Evolutionary conservation across 2,888 invertebrate species (phyloP), one percentile per base, ranked within the genome.

Genomic region (Priapulus caudatus): DNA sequence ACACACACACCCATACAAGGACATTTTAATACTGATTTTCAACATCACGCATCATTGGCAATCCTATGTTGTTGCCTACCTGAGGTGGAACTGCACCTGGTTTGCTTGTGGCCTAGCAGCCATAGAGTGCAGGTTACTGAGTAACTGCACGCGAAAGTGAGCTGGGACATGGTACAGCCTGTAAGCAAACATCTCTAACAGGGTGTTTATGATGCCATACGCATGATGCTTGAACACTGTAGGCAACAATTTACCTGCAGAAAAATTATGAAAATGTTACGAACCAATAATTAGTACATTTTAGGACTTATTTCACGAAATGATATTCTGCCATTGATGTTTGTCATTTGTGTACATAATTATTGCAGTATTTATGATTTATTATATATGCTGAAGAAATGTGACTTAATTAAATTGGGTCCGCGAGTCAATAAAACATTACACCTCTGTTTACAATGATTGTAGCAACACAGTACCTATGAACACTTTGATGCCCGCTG

Each of bases 121-220:
- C 51, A 93, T 76, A 21, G 87, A 87, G 71, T 93, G 91, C 54
- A 93, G 80, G 71, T 92, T 86, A 2, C 89, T 87, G 4, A 95
- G 74, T 47, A 95, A 75, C 63, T 93, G 92, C 5, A 93, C 87
- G 50, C 92, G 77, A 71, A 93, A 95, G 72, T 92, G 91, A 0
- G 92, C 90, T 64, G 91, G 92, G 59, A 93, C 91, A 70, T 95
- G 93, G 70, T 93, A 92, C 72, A 95, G 82, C 46, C 95, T 79
- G 69, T 92, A 92, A 55, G 89, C 90, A 70, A 93, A 92, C 92
- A 95, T 93, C 72, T 95, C 93, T 64, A 95, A 71, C 33, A 95
- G 74, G 0, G 91, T 92, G 68, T 93, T 91, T n/a, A 95, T 75
- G 52, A 90, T 92, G 20, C 89, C 89, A 91, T 91, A 91, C 1